Conservation (phyloP, 1,140 invertebrate genomes). For the Drosophila repleta region DNA sequence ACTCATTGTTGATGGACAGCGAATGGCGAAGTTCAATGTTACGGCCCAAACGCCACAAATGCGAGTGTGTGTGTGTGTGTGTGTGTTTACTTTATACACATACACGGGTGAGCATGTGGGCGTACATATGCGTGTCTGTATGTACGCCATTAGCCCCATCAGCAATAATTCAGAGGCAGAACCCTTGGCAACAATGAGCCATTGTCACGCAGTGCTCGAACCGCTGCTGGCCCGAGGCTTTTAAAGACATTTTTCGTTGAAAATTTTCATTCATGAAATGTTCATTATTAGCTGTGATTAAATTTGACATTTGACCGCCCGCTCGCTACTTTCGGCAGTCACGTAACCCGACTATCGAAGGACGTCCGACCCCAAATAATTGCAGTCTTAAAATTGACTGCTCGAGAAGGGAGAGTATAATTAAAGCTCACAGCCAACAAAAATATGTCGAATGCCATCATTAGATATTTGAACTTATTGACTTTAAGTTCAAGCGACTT, state of each 20-base stretch:
- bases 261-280: conserved; percentile 60
- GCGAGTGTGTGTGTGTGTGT: background rate
- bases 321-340: conserved; percentile 1
- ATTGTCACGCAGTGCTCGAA: conserved; percentile 60
- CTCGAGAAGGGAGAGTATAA: conserved; percentile 3
- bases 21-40: conserved; percentile 66
- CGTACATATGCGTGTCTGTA: background rate
- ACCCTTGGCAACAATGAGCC: conserved; percentile 32
- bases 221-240: conserved; percentile 13
- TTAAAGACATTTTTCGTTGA: conserved; percentile 34
- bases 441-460: background rate
- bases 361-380: conserved; percentile 3
- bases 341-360: conserved; percentile 28
- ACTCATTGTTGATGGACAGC: conserved; percentile 58
- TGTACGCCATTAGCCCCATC: conserved; percentile 10
- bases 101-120: background rate
- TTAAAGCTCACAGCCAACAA: conserved; percentile 11
- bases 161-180: conserved; percentile 5
- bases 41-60: conserved; percentile 21
- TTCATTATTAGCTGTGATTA: conserved; percentile 54
- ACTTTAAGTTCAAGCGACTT: too few relatives aligned
- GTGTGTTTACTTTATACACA: background rate
- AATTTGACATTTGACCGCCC: conserved; percentile 52
- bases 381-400: conserved; percentile 19
- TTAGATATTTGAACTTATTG: too few relatives aligned